These are phyloP conservation scores for Coleophora deauratella DNA, from an alignment of 2,888 invertebrate genomes.

Conservation along the genomic window DNA sequence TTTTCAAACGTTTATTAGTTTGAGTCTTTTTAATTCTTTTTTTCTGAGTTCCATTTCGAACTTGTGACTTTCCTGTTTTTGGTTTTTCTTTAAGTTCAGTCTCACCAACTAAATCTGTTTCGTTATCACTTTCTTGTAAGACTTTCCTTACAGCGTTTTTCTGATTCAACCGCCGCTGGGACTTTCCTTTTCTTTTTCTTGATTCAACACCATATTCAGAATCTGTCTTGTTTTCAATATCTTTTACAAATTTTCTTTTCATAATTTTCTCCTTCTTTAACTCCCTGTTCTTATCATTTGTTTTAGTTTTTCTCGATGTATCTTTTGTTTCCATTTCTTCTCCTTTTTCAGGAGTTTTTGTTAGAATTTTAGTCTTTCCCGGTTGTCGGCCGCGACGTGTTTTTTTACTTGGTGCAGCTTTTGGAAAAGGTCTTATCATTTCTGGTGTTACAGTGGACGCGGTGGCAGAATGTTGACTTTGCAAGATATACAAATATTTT, in stretches of 20 bases:
- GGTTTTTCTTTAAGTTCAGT: too few species aligned
- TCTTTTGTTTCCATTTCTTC: not conserved
- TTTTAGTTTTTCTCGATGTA: not conserved
- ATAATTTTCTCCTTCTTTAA: not conserved
- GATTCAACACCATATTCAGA: not conserved
- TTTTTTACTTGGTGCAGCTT: slow-evolving; percentile 6
- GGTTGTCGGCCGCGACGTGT: not conserved
- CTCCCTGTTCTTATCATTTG: not conserved
- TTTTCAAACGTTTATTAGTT: not conserved
- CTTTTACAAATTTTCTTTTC: not conserved
- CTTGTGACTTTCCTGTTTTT: not conserved
- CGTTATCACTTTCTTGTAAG: too few species aligned
- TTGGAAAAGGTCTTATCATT: slow-evolving; percentile 7
- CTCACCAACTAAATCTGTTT: too few species aligned
- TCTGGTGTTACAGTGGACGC: too few species aligned
- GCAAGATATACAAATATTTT: too few species aligned
- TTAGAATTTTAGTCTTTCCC: slow-evolving; percentile 5
- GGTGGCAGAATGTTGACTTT: too few species aligned
- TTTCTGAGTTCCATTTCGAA: not conserved
- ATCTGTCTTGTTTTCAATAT: not conserved
- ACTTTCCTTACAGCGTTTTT: too few species aligned
- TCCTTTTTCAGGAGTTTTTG: slow-evolving; percentile 1
- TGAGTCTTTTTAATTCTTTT: not conserved
- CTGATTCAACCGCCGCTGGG: too few species aligned
- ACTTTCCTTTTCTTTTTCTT: too few species aligned